A percentile compares a stretch with the other conserved stretches of the same genome.
Evolutionary conservation across 2,113 vertebrate species (phyloP).

Genomic region (Semicossyphus pulcher): DNA sequence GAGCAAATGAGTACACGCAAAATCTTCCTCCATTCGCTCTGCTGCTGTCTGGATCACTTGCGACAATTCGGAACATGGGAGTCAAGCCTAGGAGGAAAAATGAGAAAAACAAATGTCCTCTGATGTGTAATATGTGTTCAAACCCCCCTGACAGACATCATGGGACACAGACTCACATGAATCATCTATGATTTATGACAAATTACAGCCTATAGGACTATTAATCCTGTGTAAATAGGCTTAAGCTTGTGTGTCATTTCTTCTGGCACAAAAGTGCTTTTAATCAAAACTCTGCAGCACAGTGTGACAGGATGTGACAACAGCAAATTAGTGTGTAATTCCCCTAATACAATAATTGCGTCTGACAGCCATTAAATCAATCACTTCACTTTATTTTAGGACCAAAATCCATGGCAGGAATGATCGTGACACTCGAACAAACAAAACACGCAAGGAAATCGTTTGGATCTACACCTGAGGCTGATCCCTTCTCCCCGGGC

Average conservation of each 20-base stretch:
- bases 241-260: background rate
- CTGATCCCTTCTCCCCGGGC: background rate
- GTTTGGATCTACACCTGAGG: background rate
- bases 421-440: background rate
- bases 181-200: slow-evolving; percentile 2
- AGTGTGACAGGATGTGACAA: background rate
- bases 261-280: background rate
- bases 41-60: background rate
- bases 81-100: background rate
- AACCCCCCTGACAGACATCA: background rate
- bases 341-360: background rate
- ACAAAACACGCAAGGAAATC: background rate
- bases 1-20: too few relatives aligned
- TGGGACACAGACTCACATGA: background rate
- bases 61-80: background rate
- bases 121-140: background rate
- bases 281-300: background rate
- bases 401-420: background rate
- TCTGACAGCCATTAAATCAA: slow-evolving; percentile 13
- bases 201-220: background rate
- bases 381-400: background rate
- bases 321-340: background rate
- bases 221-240: background rate
- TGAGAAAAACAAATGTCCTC: background rate
- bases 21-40: background rate